Percentiles rank a stretch among this genome's conserved stretches.
Evolutionary conservation across 2,888 invertebrate species (phyloP).

Genomic region (Himalopsyche kuldschensis): DNA sequence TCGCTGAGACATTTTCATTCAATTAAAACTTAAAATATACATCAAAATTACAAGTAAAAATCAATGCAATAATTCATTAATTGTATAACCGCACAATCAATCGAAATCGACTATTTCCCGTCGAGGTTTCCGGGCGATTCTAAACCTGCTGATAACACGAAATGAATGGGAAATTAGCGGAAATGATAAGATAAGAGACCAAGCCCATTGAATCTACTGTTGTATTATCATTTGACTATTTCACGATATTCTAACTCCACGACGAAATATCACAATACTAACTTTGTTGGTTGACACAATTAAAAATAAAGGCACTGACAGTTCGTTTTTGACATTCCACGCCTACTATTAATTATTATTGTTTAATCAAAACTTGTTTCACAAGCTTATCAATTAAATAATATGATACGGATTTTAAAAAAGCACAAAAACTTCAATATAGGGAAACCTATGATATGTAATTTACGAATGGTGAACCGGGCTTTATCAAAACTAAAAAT

Average conservation of each 20-base stretch:
- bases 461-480: background rate
- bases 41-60: background rate
- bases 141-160: too few species aligned
- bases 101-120: background rate
- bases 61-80: background rate
- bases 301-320: background rate
- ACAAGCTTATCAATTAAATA: background rate
- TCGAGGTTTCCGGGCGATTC: background rate
- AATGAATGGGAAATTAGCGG: background rate
- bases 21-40: background rate
- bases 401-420: background rate
- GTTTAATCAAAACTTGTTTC: background rate
- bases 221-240: background rate
- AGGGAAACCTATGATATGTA: too few species aligned
- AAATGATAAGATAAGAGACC: background rate
- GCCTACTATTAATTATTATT: background rate
- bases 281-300: background rate
- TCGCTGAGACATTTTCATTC: background rate
- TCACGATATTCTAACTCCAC: background rate
- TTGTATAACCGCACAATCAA: background rate
- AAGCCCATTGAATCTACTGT: background rate
- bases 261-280: background rate
- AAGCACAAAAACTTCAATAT: background rate
- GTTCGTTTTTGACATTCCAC: background rate
- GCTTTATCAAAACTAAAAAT: background rate